Evolutionary conservation across 64 coral and sea anemone genomes (phyloP).

Genomic region (Montipora capricornis): DNA sequence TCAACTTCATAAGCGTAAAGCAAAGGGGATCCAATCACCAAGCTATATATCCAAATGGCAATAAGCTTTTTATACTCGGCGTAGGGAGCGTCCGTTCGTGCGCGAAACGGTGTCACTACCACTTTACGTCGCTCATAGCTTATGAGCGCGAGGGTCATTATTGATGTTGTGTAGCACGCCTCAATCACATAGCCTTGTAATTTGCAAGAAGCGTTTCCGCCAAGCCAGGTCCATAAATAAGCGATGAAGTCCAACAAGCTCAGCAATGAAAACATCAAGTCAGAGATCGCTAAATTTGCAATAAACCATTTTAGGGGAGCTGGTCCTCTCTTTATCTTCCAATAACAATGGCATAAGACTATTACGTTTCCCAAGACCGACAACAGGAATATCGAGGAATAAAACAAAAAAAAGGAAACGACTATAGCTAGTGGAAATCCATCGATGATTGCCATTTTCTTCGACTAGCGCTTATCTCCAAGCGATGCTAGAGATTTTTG

Average conservation of each 20-base stretch:
- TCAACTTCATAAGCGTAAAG: conserved; percentile 49
- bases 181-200: conserved; percentile 49
- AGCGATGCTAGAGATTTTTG: neutral
- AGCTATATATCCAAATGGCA: neutral
- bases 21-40: conserved; percentile 26
- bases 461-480: neutral
- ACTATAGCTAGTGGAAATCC: neutral
- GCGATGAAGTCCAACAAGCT: conserved; percentile 18
- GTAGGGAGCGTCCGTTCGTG: neutral
- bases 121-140: conserved; percentile 34
- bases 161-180: conserved; percentile 46
- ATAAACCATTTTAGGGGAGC: conserved; percentile 54
- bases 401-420: neutral
- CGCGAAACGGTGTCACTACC: conserved; percentile 1
- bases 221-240: conserved; percentile 53
- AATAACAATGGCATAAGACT: conserved; percentile 20
- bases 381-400: neutral
- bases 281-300: conserved; percentile 53
- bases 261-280: conserved; percentile 45
- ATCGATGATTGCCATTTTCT: neutral
- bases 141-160: conserved; percentile 49
- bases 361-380: conserved; percentile 33
- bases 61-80: neutral
- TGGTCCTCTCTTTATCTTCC: neutral
- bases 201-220: conserved; percentile 53